Conservation (phyloP, 37 sponge, comb jelly and placozoan species). For the Mnemiopsis leidyi region DNA sequence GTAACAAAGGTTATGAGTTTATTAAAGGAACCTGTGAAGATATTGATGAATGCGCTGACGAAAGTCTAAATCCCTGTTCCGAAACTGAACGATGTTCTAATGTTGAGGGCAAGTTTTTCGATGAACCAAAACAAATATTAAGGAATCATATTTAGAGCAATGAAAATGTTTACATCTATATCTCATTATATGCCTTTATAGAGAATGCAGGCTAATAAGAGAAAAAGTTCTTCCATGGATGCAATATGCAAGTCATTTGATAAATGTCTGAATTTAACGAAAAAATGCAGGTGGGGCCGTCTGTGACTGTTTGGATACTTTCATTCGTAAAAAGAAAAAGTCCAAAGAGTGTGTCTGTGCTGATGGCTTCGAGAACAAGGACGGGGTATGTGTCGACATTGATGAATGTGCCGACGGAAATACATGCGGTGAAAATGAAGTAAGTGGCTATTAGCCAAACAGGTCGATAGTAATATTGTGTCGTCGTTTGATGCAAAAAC, state of each 20-base stretch:
- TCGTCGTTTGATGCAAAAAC: no score
- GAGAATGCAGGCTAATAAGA: no score
- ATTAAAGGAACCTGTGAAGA: neutral
- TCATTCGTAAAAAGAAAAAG: neutral
- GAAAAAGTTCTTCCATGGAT: no score
- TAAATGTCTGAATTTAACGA: no score
- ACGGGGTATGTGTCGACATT: neutral
- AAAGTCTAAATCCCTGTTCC: neutral
- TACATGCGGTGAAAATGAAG: neutral
- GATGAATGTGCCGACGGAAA: neutral
- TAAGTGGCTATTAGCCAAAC: neutral
- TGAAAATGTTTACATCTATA: no score
- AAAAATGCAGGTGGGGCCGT: neutral
- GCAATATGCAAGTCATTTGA: no score
- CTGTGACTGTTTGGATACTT: neutral
- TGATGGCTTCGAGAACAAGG: neutral
- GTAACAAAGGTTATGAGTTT: neutral
- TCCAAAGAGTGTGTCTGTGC: neutral
- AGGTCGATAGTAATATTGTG: no score
- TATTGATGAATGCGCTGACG: neutral
- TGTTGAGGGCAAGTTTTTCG: neutral
- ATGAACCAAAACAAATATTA: no score
- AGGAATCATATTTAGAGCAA: no score
- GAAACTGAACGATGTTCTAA: neutral
- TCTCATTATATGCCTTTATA: no score